These are phyloP conservation scores for Zaprionus lachaisei DNA, from an alignment of 1,140 invertebrate genomes.

Conservation along the genomic window DNA sequence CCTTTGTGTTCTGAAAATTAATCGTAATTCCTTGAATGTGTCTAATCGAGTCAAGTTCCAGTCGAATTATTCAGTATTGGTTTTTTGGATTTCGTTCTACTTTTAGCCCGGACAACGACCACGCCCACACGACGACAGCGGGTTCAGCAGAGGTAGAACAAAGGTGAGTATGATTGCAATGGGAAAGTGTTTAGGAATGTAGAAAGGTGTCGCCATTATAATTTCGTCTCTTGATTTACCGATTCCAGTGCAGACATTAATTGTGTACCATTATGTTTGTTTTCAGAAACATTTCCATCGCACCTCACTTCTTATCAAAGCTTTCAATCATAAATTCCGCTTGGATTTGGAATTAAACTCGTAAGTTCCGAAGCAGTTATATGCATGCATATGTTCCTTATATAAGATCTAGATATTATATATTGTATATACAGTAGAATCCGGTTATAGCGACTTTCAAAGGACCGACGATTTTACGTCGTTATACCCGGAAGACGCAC, in stretches of 20 bases:
- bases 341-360: slow-evolving; percentile 97
- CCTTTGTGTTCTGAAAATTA: slow-evolving; percentile 18
- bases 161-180: slow-evolving; percentile 54
- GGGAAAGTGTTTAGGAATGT: neutral
- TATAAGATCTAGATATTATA: too few relatives aligned
- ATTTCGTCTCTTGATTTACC: too few relatives aligned
- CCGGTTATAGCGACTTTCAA: too few relatives aligned
- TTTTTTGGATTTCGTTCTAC: slow-evolving; percentile 7
- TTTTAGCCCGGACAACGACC: slow-evolving; percentile 81
- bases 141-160: slow-evolving; percentile 79
- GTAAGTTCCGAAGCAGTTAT: slow-evolving; percentile 87
- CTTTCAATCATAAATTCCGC: slow-evolving; percentile 98
- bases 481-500: too few relatives aligned
- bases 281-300: slow-evolving; percentile 96
- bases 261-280: slow-evolving; percentile 56
- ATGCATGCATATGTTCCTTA: neutral
- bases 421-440: too few relatives aligned
- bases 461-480: too few relatives aligned
- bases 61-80: slow-evolving; percentile 8
- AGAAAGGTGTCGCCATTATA: too few relatives aligned
- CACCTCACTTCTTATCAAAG: slow-evolving; percentile 96
- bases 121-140: slow-evolving; percentile 79
- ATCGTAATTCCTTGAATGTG: slow-evolving; percentile 6
- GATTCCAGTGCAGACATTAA: neutral
- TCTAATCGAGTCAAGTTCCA: neutral